phyloP scores from a whole-genome alignment of 92 coral and sea anemone genomes.

The Porites lobata region DNA sequence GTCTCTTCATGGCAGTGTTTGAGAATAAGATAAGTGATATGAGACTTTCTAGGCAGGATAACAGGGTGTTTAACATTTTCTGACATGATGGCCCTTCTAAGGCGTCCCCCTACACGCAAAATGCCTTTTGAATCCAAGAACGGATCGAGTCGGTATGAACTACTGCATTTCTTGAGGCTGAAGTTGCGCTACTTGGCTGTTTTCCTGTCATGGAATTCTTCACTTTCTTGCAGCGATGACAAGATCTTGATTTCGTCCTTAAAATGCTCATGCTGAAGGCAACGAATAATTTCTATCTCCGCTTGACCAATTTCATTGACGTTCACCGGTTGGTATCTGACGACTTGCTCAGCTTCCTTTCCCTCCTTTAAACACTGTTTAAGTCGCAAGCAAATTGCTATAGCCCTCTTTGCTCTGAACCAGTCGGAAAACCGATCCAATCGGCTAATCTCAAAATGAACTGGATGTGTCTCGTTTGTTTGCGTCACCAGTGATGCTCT shows the following conservation, averaged over 20 bases:
- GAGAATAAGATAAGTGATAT: no score
- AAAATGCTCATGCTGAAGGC: conserved; percentile 40
- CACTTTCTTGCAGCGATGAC: not conserved
- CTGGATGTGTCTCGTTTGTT: no score
- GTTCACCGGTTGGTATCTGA: not conserved
- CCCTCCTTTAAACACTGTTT: no score
- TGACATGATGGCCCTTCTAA: conserved; percentile 37
- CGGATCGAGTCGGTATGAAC: conserved; percentile 55
- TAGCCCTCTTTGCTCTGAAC: no score
- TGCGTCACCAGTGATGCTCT: no score
- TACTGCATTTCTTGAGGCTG: conserved; percentile 38
- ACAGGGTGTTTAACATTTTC: no score
- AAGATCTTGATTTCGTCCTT: conserved; percentile 24
- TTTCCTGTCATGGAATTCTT: conserved; percentile 33
- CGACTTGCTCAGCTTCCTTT: no score
- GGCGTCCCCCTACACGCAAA: conserved; percentile 65
- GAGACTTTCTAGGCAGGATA: no score
- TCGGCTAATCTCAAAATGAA: no score
- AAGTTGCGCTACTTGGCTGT: conserved; percentile 39
- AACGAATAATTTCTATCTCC: conserved; percentile 17
- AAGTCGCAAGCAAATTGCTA: no score
- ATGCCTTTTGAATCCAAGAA: conserved; percentile 2
- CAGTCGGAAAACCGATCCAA: no score
- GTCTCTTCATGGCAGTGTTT: no score
- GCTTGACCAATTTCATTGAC: conserved; percentile 44